Percentiles rank a stretch among this genome's conserved stretches.
Conservation (phyloP, 2,797 vertebrate species). For the Clarias laeviceps region DNA sequence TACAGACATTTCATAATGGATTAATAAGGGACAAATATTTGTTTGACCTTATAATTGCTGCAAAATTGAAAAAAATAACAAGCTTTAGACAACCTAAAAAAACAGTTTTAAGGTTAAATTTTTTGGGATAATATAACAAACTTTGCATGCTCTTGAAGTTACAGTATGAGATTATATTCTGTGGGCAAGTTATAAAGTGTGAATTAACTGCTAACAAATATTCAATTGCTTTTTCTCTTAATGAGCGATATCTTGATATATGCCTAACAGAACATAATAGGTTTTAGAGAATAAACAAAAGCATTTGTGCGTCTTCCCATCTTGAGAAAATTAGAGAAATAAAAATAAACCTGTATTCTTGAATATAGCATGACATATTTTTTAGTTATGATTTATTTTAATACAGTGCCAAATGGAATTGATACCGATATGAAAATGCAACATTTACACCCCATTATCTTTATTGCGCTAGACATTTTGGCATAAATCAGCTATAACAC, state of each 20-base stretch:
- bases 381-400: slow-evolving; percentile 1
- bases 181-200: slow-evolving; percentile 53
- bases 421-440: background rate
- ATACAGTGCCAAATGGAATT: background rate
- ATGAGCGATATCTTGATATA: slow-evolving; percentile 28
- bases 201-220: slow-evolving; percentile 28
- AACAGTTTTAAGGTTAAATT: background rate
- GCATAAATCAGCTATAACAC: slow-evolving; percentile 15
- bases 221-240: slow-evolving; percentile 26
- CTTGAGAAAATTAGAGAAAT: background rate
- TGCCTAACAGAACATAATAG: background rate
- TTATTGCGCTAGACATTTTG: slow-evolving; percentile 2
- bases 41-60: background rate
- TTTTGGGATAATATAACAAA: background rate
- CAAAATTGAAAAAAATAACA: background rate
- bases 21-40: background rate
- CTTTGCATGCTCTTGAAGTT: slow-evolving; percentile 27
- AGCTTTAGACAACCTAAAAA: slow-evolving; percentile 11
- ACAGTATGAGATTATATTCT: slow-evolving; percentile 43
- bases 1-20: background rate
- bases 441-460: slow-evolving; percentile 1
- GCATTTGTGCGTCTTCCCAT: background rate
- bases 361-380: background rate
- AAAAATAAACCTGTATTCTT: slow-evolving; percentile 1
- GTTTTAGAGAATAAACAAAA: slow-evolving; percentile 32